These are phyloP conservation scores for Netelia virgata DNA, from an alignment of 2,888 invertebrate species.

Conservation along the genomic window DNA sequence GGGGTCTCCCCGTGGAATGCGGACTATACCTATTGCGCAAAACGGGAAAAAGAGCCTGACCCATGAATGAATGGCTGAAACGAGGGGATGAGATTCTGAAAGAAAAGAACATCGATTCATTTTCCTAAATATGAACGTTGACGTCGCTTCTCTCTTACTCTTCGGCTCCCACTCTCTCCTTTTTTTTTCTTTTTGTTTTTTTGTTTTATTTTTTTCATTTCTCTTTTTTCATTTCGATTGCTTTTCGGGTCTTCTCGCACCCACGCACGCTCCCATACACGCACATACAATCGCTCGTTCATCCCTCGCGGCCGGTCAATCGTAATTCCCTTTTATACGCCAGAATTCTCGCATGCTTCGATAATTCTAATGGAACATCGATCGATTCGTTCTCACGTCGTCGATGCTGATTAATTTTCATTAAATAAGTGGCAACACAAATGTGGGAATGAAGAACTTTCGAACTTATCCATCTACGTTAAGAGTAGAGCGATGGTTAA, in stretches of 20 bases:
- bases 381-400: background rate
- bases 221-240: no score
- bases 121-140: constrained; percentile 70
- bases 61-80: constrained; percentile 85
- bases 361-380: background rate
- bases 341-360: constrained; percentile 23
- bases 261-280: constrained; percentile 9
- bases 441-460: background rate
- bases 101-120: constrained; percentile 84
- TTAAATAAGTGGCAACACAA: background rate
- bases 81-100: constrained; percentile 85
- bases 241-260: constrained; percentile 38
- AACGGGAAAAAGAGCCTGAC: constrained; percentile 85
- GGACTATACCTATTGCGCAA: constrained; percentile 84
- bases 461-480: background rate
- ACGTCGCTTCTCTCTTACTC: constrained; percentile 25
- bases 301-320: no score
- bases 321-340: background rate
- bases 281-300: constrained; percentile 39
- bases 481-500: background rate
- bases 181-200: constrained; percentile 14
- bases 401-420: background rate
- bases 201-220: no score
- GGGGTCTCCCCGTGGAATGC: constrained; percentile 74
- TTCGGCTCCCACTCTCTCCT: constrained; percentile 26